A percentile compares a stretch with the other conserved stretches of the same genome.
Conservation (phyloP, 2,888 invertebrate genomes). For the Schrankia costaestrigalis region DNA sequence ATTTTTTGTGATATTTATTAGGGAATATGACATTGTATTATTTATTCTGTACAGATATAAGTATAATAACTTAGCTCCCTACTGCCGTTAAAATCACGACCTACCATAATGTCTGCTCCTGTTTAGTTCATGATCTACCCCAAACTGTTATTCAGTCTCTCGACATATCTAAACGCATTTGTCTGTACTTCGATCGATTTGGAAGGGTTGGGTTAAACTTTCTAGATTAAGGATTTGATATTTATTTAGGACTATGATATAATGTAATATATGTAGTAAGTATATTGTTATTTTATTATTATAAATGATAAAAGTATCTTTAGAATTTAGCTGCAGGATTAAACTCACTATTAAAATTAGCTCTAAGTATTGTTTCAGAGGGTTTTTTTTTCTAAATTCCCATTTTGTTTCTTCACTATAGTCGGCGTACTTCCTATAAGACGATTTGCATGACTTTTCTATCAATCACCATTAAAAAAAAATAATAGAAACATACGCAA, state of each 20-base stretch:
- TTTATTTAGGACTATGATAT: background rate
- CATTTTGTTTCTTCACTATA: no score
- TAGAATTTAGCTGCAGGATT: no score
- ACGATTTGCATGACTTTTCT: no score
- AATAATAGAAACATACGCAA: no score
- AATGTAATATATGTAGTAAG: background rate
- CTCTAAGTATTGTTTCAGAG: no score
- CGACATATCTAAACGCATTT: slow-evolving; percentile 17
- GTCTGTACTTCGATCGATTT: slow-evolving; percentile 33
- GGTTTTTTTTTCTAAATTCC: no score
- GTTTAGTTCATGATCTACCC: slow-evolving; percentile 30
- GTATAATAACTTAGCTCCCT: slow-evolving; percentile 26
- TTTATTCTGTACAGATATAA: no score
- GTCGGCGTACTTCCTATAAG: no score
- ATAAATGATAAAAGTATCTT: no score
- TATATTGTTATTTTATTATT: no score
- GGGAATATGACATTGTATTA: background rate
- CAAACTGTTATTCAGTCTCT: slow-evolving; percentile 27
- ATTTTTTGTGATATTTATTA: slow-evolving; percentile 2
- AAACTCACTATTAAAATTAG: no score
- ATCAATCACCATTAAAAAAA: no score
- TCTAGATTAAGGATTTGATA: slow-evolving; percentile 5
- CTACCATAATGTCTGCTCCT: slow-evolving; percentile 56
- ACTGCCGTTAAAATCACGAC: slow-evolving; percentile 46
- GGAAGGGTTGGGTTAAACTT: slow-evolving; percentile 7